phyloP scores from a whole-genome alignment of 1,140 invertebrate genomes.

The Helicoverpa armigera region DNA sequence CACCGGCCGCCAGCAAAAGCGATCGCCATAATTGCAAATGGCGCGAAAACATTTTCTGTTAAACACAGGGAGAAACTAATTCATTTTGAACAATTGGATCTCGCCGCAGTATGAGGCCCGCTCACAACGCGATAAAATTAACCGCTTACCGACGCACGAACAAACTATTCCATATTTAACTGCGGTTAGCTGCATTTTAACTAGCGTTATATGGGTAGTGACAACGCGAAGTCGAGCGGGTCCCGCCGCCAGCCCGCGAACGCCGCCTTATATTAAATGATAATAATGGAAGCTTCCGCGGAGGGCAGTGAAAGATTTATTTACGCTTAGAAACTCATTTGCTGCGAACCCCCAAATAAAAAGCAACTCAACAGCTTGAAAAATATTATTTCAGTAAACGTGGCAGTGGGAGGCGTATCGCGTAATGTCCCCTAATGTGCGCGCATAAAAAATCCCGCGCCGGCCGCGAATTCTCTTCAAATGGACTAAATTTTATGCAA shows the following conservation, averaged over 20 bases:
- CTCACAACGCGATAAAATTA: conserved; percentile 32
- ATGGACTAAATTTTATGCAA: conserved; percentile 70
- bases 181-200: conserved; percentile 36
- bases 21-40: conserved; percentile 27
- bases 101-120: conserved; percentile 30
- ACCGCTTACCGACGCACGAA: conserved; percentile 34
- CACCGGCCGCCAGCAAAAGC: neutral
- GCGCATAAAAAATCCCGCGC: conserved; percentile 63
- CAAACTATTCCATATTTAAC: conserved; percentile 36
- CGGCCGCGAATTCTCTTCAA: conserved; percentile 64
- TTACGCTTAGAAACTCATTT: conserved; percentile 78
- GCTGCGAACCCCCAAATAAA: conserved; percentile 68
- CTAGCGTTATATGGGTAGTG: conserved; percentile 14
- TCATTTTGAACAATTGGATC: conserved; percentile 31
- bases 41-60: conserved; percentile 31
- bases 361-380: conserved; percentile 73
- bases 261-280: conserved; percentile 53
- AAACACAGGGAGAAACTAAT: conserved; percentile 23
- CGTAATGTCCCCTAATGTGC: conserved; percentile 73
- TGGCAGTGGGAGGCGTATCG: conserved; percentile 53
- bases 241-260: neutral
- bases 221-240: neutral
- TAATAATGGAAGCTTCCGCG: conserved; percentile 61
- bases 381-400: conserved; percentile 73
- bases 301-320: conserved; percentile 71